Evolutionary conservation across 1,140 invertebrate genomes (phyloP).

Genomic region (Nasonia vitripennis): DNA sequence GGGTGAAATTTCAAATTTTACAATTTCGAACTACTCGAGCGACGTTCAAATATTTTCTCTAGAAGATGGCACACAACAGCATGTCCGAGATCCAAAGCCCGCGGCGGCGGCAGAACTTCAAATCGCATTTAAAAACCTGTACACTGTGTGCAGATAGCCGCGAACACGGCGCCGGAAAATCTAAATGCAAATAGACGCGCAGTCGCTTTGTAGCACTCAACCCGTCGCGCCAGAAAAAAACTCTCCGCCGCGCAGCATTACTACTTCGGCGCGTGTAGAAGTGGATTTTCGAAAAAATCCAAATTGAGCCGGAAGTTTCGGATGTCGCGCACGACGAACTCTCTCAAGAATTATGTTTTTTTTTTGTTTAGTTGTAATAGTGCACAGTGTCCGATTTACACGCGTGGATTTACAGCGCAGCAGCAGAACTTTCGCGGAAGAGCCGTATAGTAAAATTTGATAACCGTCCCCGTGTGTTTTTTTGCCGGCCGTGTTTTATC

Average conservation of each 20-base stretch:
- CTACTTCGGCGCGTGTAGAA: not conserved
- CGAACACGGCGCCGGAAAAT: not conserved
- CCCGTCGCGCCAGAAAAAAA: not conserved
- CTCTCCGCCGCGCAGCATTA: too few relatives aligned
- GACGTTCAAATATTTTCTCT: too few relatives aligned
- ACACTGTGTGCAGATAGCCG: not conserved
- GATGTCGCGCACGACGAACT: not conserved
- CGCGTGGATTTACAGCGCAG: not conserved
- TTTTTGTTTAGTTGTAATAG: not conserved
- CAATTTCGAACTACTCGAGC: too few relatives aligned
- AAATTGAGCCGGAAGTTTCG: slow-evolving; percentile 23
- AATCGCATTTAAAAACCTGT: not conserved
- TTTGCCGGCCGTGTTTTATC: not conserved
- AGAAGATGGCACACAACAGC: too few relatives aligned
- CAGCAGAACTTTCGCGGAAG: slow-evolving; percentile 3
- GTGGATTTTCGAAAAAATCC: not conserved
- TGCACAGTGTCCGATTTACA: slow-evolving; percentile 7
- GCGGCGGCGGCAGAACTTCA: too few relatives aligned
- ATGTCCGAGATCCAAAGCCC: too few relatives aligned
- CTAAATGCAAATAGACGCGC: not conserved
- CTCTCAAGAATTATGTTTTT: slow-evolving; percentile 24
- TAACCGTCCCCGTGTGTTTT: slow-evolving; percentile 27
- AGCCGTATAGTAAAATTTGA: slow-evolving; percentile 41
- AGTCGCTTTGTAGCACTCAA: not conserved
- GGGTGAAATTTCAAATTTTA: too few relatives aligned